Percentiles rank a stretch among this genome's conserved stretches.
phyloP scores from a whole-genome alignment of 2,797 vertebrate genomes.

The Channallabes apus region DNA sequence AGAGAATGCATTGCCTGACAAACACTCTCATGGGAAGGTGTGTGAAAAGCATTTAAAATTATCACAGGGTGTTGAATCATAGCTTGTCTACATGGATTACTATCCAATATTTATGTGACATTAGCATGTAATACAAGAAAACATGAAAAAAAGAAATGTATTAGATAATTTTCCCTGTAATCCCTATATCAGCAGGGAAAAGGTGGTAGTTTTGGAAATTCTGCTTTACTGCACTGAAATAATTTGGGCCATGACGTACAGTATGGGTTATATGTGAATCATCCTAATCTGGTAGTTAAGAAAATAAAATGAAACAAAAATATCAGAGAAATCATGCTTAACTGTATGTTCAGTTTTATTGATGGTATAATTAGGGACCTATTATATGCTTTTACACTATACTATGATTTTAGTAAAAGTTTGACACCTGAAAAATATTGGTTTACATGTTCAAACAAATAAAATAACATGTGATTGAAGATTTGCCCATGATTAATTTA shows the following conservation, averaged over 20 bases:
- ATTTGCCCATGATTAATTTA: background rate
- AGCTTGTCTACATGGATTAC: background rate
- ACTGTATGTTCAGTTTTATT: background rate
- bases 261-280: background rate
- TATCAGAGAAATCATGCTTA: background rate
- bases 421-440: background rate
- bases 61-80: slow-evolving; percentile 13
- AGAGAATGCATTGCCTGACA: slow-evolving; percentile 15
- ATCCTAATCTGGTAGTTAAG: background rate
- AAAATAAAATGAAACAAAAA: background rate
- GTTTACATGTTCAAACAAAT: background rate
- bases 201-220: background rate
- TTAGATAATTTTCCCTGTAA: background rate
- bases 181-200: background rate
- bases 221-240: background rate
- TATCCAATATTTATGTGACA: slow-evolving; percentile 8
- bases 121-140: background rate
- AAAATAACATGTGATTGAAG: background rate
- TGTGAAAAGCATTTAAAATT: slow-evolving; percentile 49
- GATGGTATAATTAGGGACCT: background rate
- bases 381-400: background rate
- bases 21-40: slow-evolving; percentile 49
- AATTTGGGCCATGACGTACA: background rate
- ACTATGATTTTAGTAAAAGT: background rate
- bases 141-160: background rate